phyloP scores from a whole-genome alignment of 2,113 vertebrate species.

The Saguinus midas region DNA sequence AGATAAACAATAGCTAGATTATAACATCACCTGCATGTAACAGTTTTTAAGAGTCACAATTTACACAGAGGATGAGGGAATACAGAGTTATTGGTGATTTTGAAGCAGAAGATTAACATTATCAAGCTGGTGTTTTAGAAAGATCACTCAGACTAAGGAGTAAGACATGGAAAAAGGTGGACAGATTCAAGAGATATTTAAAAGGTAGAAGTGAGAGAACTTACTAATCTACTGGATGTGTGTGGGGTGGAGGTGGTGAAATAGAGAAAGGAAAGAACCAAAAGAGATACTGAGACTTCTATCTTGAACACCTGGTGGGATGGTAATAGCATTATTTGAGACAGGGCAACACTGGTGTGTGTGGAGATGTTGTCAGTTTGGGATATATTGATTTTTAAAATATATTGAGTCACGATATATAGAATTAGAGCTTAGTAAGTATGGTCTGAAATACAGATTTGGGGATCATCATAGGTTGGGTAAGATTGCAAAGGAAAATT shows the following conservation, averaged over 20 bases:
- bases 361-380: not conserved
- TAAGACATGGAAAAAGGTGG: not conserved
- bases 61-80: not conserved
- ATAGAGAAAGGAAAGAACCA: not conserved
- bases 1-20: not conserved
- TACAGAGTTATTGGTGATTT: not conserved
- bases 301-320: not conserved
- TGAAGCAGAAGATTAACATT: conserved; percentile 4
- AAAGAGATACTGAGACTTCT: not conserved
- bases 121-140: not conserved
- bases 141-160: not conserved
- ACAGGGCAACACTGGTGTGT: not conserved
- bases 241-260: not conserved
- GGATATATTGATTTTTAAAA: not conserved
- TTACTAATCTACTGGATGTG: not conserved
- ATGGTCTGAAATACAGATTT: not conserved
- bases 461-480: not conserved
- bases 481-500: not conserved
- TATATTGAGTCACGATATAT: not conserved
- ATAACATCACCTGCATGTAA: not conserved
- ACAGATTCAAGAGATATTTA: not conserved
- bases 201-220: not conserved
- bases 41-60: not conserved
- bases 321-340: not conserved
- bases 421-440: not conserved